A percentile compares a stretch with the other conserved stretches of the same genome.
Conservation (phyloP, 2,888 invertebrate genomes). For the Anoplius nigerrimus region DNA sequence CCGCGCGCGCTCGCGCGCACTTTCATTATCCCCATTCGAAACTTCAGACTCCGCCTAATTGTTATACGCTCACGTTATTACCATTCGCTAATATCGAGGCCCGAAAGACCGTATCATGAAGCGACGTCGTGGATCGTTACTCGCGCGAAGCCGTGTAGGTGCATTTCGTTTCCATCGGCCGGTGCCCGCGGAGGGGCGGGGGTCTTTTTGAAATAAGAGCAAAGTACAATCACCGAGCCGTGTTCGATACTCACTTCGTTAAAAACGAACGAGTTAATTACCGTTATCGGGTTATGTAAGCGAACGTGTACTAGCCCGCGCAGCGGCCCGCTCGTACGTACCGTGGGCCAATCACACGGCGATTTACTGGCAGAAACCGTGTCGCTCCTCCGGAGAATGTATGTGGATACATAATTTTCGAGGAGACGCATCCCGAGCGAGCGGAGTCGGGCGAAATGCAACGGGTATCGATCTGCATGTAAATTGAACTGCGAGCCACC, state of each 20-base stretch:
- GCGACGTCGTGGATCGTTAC: too few species aligned
- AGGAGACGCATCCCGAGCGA: neutral
- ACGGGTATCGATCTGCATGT: slow-evolving; percentile 8
- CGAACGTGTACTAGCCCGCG: slow-evolving; percentile 10
- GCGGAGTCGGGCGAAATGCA: neutral
- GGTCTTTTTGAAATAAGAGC: neutral
- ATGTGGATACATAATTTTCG: slow-evolving; percentile 20
- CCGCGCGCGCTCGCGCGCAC: too few species aligned
- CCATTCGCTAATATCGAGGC: too few species aligned
- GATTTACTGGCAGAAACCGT: slow-evolving; percentile 37
- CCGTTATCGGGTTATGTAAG: slow-evolving; percentile 46
- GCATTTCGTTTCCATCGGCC: too few species aligned
- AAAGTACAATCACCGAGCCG: slow-evolving; percentile 1
- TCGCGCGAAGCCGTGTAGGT: too few species aligned
- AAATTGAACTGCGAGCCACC: slow-evolving; percentile 1
- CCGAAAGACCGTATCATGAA: too few species aligned
- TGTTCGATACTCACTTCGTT: slow-evolving; percentile 25
- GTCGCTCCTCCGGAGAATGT: slow-evolving; percentile 21
- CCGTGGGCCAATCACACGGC: slow-evolving; percentile 32
- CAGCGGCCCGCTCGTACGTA: neutral
- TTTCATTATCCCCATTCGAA: too few species aligned
- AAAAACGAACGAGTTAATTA: slow-evolving; percentile 43
- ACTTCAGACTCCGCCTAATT: too few species aligned
- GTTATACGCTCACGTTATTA: too few species aligned
- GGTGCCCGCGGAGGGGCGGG: too few species aligned